phyloP scores from a whole-genome alignment of 1,140 invertebrate genomes.

The Schmidtea mediterranea region DNA sequence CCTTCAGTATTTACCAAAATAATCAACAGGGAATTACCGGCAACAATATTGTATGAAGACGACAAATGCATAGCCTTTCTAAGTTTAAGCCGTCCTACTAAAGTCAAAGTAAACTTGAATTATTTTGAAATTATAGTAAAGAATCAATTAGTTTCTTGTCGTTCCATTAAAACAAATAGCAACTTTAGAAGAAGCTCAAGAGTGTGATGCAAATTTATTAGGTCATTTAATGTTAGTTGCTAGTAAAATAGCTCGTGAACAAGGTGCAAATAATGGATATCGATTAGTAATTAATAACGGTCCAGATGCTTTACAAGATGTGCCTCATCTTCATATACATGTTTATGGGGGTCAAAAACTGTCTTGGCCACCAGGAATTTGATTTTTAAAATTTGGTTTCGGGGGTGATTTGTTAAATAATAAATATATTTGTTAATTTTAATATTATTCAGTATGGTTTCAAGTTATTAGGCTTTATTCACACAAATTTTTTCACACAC shows the following conservation, averaged over 20 bases:
- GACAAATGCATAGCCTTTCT: not conserved
- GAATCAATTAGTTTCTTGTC: slow-evolving; percentile 76
- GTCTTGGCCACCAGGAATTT: slow-evolving; percentile 58
- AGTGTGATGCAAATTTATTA: slow-evolving; percentile 32
- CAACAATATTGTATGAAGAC: not conserved
- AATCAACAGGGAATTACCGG: not conserved
- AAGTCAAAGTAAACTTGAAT: no score
- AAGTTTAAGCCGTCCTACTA: not conserved
- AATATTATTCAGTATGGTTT: no score
- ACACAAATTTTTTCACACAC: no score
- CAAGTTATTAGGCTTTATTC: no score
- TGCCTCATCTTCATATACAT: slow-evolving; percentile 26
- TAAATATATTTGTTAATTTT: no score
- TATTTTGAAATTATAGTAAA: slow-evolving; percentile 20
- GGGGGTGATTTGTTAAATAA: no score
- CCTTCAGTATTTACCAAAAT: not conserved
- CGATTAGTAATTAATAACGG: slow-evolving; percentile 27
- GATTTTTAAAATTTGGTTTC: no score
- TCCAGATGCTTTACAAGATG: slow-evolving; percentile 20
- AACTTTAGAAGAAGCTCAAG: slow-evolving; percentile 45
- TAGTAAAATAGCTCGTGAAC: slow-evolving; percentile 20
- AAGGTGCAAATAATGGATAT: slow-evolving; percentile 25
- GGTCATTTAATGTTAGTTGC: slow-evolving; percentile 26
- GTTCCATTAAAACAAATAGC: slow-evolving; percentile 67
- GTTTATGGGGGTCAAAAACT: slow-evolving; percentile 56